These are phyloP conservation scores for Amblyraja radiata DNA, from an alignment of 2,797 vertebrate genomes.

Conservation along the genomic window DNA sequence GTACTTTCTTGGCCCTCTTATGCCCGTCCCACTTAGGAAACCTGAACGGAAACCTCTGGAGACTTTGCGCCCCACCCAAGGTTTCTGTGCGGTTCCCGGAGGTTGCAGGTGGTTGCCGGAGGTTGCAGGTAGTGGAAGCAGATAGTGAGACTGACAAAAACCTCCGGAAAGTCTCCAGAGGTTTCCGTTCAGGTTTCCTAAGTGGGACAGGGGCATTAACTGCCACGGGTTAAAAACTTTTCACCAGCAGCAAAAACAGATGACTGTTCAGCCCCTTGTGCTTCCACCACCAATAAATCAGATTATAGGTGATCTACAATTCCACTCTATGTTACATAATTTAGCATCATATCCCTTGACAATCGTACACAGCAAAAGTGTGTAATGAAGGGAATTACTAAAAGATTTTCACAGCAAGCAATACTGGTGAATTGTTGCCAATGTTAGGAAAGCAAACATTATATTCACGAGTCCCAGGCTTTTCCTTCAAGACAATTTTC, in stretches of 20 bases:
- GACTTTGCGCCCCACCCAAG: too few species aligned
- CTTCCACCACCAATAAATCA: neutral
- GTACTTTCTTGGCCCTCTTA: too few species aligned
- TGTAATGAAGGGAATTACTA: neutral
- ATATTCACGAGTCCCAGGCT: neutral
- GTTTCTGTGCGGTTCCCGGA: too few species aligned
- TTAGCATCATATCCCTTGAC: neutral
- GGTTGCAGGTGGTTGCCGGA: too few species aligned
- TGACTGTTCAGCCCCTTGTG: neutral
- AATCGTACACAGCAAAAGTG: neutral
- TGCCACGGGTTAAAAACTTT: too few species aligned
- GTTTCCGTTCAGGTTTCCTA: too few species aligned
- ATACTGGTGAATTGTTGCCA: neutral
- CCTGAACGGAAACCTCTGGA: too few species aligned
- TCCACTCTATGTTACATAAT: conserved; percentile 4
- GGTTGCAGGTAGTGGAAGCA: too few species aligned
- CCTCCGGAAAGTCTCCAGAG: too few species aligned
- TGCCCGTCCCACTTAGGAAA: too few species aligned
- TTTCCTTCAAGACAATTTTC: neutral
- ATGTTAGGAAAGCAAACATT: neutral
- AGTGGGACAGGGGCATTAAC: too few species aligned
- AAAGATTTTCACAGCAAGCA: neutral
- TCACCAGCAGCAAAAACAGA: neutral
- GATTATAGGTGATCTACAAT: neutral
- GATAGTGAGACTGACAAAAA: too few species aligned